A percentile compares a stretch with the other conserved stretches of the same genome.
These are phyloP conservation scores for Heliconius aoede DNA, from an alignment of 2,888 invertebrate species.

Conservation along the genomic window DNA sequence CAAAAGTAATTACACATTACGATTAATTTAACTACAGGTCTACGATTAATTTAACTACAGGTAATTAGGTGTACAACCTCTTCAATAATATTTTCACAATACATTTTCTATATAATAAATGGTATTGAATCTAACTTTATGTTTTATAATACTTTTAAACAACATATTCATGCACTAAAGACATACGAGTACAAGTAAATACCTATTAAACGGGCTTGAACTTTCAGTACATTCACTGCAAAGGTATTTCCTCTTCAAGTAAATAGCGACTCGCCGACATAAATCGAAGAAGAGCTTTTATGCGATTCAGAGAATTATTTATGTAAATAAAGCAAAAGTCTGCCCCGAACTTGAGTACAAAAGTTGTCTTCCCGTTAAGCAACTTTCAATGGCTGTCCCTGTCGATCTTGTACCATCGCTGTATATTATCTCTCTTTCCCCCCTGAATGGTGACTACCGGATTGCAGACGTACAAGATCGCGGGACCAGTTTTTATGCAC, in stretches of 20 bases:
- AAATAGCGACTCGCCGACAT: slow-evolving; percentile 53
- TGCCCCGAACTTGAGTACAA: slow-evolving; percentile 53
- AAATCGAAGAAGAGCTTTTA: slow-evolving; percentile 53
- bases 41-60: too few relatives aligned
- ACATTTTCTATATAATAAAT: too few relatives aligned
- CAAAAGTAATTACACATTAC: too few relatives aligned
- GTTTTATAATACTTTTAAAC: too few relatives aligned
- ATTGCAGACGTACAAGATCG: slow-evolving; percentile 64
- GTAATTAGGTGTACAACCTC: too few relatives aligned
- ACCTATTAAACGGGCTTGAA: slow-evolving; percentile 3
- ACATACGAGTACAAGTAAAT: too few relatives aligned
- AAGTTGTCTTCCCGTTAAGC: slow-evolving; percentile 72
- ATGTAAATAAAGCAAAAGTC: slow-evolving; percentile 61
- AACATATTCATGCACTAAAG: neutral
- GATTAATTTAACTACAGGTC: too few relatives aligned
- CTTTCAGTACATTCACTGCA: slow-evolving; percentile 41
- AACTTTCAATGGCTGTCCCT: slow-evolving; percentile 59
- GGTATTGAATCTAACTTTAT: too few relatives aligned
- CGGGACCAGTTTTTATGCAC: slow-evolving; percentile 76
- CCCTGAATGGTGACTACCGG: slow-evolving; percentile 75
- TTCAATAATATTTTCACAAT: too few relatives aligned
- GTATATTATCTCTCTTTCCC: slow-evolving; percentile 61
- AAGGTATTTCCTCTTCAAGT: slow-evolving; percentile 45
- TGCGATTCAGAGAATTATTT: slow-evolving; percentile 63
- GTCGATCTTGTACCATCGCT: slow-evolving; percentile 48